These are phyloP conservation scores for Apaloderma vittatum DNA, from an alignment of 2,113 vertebrate species.

Conservation along the genomic window DNA sequence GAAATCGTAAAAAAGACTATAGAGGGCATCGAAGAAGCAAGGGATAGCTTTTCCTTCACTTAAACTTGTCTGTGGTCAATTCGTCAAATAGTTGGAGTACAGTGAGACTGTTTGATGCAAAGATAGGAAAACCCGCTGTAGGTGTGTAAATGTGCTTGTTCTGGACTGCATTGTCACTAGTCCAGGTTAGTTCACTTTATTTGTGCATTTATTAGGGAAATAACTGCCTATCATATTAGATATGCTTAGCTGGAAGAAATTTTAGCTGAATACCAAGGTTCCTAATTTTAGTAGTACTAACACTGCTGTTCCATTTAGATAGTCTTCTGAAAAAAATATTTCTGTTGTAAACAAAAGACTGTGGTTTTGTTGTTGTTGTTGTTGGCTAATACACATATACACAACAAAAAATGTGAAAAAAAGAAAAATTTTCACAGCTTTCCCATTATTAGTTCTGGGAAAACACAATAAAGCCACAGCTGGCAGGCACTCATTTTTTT, in stretches of 20 bases:
- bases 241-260: background rate
- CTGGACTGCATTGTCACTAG: background rate
- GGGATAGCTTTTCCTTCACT: background rate
- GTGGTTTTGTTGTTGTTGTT: background rate
- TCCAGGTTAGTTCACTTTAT: background rate
- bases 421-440: constrained; percentile 75
- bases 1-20: background rate
- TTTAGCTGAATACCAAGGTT: background rate
- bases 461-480: constrained; percentile 85
- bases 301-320: constrained; percentile 3
- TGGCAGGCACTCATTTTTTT: constrained; percentile 82
- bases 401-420: constrained; percentile 13
- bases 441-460: constrained; percentile 83
- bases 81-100: background rate
- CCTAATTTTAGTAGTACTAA: constrained; percentile 28
- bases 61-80: background rate
- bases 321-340: constrained; percentile 18
- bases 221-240: background rate
- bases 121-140: background rate
- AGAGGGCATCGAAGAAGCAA: background rate
- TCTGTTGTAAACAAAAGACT: constrained; percentile 17
- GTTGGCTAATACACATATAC: constrained; percentile 9
- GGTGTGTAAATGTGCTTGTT: background rate
- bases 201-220: constrained; percentile 14
- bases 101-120: background rate